Percentiles rank a stretch among this genome's conserved stretches.
phyloP scores from a whole-genome alignment of 2,797 vertebrate species.

The Erpetoichthys calabaricus region DNA sequence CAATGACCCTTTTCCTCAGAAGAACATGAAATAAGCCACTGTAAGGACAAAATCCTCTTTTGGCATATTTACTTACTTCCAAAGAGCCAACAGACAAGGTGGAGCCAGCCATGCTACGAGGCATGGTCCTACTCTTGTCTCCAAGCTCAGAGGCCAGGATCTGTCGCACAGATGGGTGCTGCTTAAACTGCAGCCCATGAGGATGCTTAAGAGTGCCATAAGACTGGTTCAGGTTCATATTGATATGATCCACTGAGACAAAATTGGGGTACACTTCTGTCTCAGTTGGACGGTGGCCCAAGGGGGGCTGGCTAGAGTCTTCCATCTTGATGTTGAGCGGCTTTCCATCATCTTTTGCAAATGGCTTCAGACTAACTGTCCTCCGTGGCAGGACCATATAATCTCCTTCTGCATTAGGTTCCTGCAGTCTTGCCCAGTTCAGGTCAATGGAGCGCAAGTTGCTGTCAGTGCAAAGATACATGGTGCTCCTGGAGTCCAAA shows the following conservation, averaged over 20 bases:
- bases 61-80: constrained; percentile 66
- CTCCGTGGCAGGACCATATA: constrained; percentile 93
- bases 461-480: constrained; percentile 89
- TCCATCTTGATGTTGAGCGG: constrained; percentile 59
- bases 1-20: too few species aligned
- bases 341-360: constrained; percentile 63
- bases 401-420: constrained; percentile 74
- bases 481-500: constrained; percentile 63
- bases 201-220: constrained; percentile 87
- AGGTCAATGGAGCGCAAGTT: constrained; percentile 59
- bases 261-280: constrained; percentile 78
- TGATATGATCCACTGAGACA: constrained; percentile 69
- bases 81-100: constrained; percentile 81
- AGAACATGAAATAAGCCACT: too few species aligned
- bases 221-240: constrained; percentile 76
- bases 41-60: too few species aligned
- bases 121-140: constrained; percentile 91
- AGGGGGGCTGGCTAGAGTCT: constrained; percentile 64
- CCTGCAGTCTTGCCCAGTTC: constrained; percentile 69
- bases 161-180: constrained; percentile 77
- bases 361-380: constrained; percentile 82
- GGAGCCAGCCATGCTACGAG: constrained; percentile 82
- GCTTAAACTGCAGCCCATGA: constrained; percentile 85
- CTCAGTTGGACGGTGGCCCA: constrained; percentile 61
- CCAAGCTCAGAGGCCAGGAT: constrained; percentile 73